Percentiles rank a stretch among this genome's conserved stretches.
Evolutionary conservation across 1,140 invertebrate genomes (phyloP).

Genomic region (Metaphire vulgaris): DNA sequence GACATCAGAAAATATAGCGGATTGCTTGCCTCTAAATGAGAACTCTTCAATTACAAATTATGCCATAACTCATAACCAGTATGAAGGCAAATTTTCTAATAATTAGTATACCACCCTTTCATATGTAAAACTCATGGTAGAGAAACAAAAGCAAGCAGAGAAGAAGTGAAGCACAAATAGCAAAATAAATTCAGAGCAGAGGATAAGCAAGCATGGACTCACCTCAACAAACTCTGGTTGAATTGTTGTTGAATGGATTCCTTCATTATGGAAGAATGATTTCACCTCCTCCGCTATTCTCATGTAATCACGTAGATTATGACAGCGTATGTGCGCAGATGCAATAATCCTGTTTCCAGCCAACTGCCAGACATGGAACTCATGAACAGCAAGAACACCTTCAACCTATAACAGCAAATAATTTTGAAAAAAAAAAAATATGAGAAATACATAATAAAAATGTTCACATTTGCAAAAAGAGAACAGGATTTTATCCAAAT

Average conservation of each 20-base stretch:
- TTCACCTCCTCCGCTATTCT: slow-evolving; percentile 53
- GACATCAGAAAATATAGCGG: too few relatives aligned
- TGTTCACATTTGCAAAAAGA: neutral
- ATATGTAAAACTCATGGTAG: too few relatives aligned
- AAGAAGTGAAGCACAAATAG: too few relatives aligned
- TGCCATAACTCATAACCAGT: too few relatives aligned
- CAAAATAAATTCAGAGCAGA: too few relatives aligned
- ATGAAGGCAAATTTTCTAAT: too few relatives aligned
- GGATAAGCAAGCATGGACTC: too few relatives aligned
- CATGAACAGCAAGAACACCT: slow-evolving; percentile 57
- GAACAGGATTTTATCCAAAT: neutral
- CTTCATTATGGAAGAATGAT: slow-evolving; percentile 56
- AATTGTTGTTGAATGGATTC: slow-evolving; percentile 59
- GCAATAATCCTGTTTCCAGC: slow-evolving; percentile 58
- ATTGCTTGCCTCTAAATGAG: too few relatives aligned
- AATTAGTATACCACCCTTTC: too few relatives aligned
- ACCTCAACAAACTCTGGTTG: slow-evolving; percentile 57
- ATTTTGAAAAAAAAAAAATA: neutral
- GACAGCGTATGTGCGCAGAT: slow-evolving; percentile 57
- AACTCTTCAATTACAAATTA: too few relatives aligned
- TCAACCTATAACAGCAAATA: slow-evolving; percentile 47
- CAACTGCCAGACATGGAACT: slow-evolving; percentile 60
- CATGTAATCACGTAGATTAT: slow-evolving; percentile 55
- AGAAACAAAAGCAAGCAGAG: too few relatives aligned
- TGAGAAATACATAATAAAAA: neutral